Conservation (phyloP, 2,888 invertebrate species). For the Argynnis bischoffii region DNA sequence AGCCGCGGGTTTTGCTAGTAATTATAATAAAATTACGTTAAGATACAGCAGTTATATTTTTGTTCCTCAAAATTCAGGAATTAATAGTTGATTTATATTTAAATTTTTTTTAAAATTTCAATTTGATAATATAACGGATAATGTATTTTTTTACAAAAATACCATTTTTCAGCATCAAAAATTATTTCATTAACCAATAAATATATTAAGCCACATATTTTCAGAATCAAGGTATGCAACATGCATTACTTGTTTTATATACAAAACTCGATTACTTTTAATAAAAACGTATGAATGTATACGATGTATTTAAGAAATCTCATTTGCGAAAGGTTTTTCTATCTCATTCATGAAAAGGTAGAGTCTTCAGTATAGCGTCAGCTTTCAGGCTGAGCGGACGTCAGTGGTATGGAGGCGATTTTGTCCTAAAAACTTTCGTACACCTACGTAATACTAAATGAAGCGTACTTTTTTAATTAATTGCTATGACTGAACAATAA, state of each 20-base stretch:
- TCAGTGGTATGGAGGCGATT: constrained; percentile 51
- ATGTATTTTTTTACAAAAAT: too few species aligned
- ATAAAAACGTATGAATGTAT: constrained; percentile 29
- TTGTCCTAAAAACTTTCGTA: constrained; percentile 59
- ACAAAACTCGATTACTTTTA: background rate
- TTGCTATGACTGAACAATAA: constrained; percentile 38
- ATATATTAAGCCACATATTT: background rate
- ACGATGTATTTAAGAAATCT: constrained; percentile 2
- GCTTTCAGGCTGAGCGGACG: constrained; percentile 62
- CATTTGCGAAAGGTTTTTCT: background rate
- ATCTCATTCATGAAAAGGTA: constrained; percentile 27
- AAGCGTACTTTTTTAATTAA: constrained; percentile 31
- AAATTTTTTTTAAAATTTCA: too few species aligned
- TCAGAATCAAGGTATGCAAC: background rate
- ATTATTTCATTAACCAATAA: background rate
- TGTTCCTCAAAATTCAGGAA: too few species aligned
- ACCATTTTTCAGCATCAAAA: background rate
- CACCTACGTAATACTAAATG: constrained; percentile 40
- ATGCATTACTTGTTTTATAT: constrained; percentile 14
- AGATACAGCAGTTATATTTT: too few species aligned
- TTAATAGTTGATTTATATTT: too few species aligned
- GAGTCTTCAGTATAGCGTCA: constrained; percentile 63
- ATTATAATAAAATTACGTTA: too few species aligned
- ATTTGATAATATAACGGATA: too few species aligned
- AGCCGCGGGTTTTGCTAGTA: too few species aligned